These are phyloP conservation scores for Penaeus vannamei DNA, from an alignment of 1,140 invertebrate genomes.

Conservation along the genomic window DNA sequence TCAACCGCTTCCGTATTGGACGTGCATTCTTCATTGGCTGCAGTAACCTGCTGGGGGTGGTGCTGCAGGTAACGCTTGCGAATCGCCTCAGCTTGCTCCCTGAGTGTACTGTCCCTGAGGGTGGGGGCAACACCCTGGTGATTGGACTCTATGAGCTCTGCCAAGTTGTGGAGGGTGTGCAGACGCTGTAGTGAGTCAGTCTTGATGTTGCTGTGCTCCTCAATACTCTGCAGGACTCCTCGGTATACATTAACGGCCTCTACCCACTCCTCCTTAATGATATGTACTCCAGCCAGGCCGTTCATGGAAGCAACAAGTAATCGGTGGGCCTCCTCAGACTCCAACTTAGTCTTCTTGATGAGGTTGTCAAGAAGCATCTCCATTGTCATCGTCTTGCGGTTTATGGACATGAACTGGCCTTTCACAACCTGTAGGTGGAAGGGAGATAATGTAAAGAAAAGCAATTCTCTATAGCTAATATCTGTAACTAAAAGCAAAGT, in stretches of 20 bases:
- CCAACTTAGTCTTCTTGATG: conserved; percentile 77
- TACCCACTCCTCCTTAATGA: conserved; percentile 75
- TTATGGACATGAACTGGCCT: conserved; percentile 76
- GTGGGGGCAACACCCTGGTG: conserved; percentile 73
- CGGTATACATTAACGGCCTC: conserved; percentile 78
- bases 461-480: neutral
- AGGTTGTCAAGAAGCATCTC: conserved; percentile 80
- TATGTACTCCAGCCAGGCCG: conserved; percentile 78
- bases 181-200: conserved; percentile 78
- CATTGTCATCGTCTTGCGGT: conserved; percentile 79
- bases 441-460: neutral
- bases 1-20: conserved; percentile 69
- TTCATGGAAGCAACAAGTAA: conserved; percentile 79
- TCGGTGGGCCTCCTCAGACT: conserved; percentile 80
- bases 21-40: conserved; percentile 57
- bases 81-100: conserved; percentile 74
- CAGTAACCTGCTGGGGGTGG: conserved; percentile 69
- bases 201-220: conserved; percentile 75
- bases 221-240: conserved; percentile 75
- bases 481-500: neutral
- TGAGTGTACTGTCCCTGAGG: conserved; percentile 74
- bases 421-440: conserved; percentile 72
- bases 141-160: conserved; percentile 73
- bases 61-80: conserved; percentile 78
- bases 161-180: conserved; percentile 81